phyloP scores from a whole-genome alignment of 92 coral and sea anemone genomes.

The Phenganax stokvisi region DNA sequence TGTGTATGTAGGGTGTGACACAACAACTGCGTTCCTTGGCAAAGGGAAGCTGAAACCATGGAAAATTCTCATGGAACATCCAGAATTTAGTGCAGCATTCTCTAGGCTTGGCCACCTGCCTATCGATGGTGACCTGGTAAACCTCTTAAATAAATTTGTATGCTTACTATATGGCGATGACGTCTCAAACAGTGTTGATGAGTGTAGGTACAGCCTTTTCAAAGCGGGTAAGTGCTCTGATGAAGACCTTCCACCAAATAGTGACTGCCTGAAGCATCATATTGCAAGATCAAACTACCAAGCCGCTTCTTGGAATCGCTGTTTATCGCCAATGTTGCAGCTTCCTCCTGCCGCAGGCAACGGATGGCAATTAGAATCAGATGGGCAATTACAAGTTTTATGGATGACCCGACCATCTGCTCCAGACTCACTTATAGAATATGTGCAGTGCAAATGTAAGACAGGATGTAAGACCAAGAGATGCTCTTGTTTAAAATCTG shows the following conservation, averaged over 20 bases:
- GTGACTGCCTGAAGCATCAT: neutral
- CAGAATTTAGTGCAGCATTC: too few species aligned
- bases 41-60: neutral
- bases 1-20: neutral
- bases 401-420: constrained; percentile 3
- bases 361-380: constrained; percentile 6
- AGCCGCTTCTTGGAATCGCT: constrained; percentile 4
- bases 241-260: neutral
- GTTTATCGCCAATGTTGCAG: constrained; percentile 5
- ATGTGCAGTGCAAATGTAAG: too few species aligned
- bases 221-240: neutral
- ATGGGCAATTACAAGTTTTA: neutral
- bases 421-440: neutral
- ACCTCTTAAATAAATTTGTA: too few species aligned
- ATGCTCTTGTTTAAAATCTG: too few species aligned
- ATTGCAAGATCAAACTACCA: constrained; percentile 1
- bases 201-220: too few species aligned
- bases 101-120: too few species aligned
- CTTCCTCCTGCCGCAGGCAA: neutral
- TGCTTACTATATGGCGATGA: too few species aligned
- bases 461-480: too few species aligned
- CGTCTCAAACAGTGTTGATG: too few species aligned
- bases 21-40: neutral
- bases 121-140: too few species aligned
- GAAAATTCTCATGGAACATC: neutral